These are phyloP conservation scores for Uropsilus gracilis DNA, from an alignment of 2,113 vertebrate species.

Conservation along the genomic window DNA sequence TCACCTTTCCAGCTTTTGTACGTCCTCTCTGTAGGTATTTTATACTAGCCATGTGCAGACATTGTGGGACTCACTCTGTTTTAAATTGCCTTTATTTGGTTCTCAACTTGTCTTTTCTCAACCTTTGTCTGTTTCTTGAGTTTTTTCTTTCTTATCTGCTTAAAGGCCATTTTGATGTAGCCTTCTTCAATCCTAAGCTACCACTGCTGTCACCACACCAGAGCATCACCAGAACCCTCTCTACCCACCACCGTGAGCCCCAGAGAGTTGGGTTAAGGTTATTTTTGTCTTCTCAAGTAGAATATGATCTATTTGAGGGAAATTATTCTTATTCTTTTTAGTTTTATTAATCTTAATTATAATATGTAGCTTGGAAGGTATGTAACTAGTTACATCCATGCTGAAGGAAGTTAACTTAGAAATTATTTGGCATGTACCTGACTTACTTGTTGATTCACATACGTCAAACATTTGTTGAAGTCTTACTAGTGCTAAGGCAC, in stretches of 20 bases:
- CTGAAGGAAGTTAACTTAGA: slow-evolving; percentile 2
- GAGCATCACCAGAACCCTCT: too few relatives aligned
- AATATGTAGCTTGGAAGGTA: slow-evolving; percentile 1
- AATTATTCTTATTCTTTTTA: background rate
- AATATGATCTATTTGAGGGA: background rate
- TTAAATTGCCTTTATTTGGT: background rate
- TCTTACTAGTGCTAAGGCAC: background rate
- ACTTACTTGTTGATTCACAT: background rate
- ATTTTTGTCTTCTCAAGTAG: background rate
- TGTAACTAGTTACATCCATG: background rate
- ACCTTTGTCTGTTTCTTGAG: background rate
- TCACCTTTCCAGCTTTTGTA: background rate
- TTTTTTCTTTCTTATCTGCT: background rate
- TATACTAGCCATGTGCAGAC: background rate
- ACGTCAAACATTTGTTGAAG: background rate
- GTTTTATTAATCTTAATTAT: slow-evolving; percentile 38
- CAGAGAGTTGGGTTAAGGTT: background rate
- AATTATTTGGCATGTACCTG: background rate
- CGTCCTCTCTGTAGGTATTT: background rate
- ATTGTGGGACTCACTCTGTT: background rate
- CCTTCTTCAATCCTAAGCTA: background rate
- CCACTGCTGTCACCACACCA: background rate
- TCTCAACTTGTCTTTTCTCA: slow-evolving; percentile 27
- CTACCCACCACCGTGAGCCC: background rate
- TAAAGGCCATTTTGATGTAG: background rate